A percentile compares a stretch with the other conserved stretches of the same genome.
Conservation (phyloP, 2,888 invertebrate genomes). For the Sphaeridia pumilis region DNA sequence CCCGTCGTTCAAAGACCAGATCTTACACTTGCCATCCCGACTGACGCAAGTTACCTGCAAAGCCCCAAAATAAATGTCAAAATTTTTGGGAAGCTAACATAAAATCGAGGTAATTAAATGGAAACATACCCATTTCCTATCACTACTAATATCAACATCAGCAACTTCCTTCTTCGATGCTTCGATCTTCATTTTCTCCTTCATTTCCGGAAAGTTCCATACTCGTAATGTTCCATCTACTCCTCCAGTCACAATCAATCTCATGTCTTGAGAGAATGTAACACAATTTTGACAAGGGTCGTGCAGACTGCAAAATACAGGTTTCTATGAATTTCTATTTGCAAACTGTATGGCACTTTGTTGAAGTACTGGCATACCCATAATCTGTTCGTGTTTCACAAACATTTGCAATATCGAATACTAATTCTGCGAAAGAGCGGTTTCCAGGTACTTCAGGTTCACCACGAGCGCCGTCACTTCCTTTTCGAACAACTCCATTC, state of each 20-base stretch:
- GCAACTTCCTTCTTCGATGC: conserved; percentile 86
- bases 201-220: conserved; percentile 77
- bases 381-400: conserved; percentile 80
- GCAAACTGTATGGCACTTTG: background rate
- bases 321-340: background rate
- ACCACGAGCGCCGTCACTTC: conserved; percentile 2
- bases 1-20: conserved; percentile 61
- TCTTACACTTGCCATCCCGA: conserved; percentile 68
- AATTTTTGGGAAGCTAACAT: too few species aligned
- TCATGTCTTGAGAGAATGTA: conserved; percentile 60
- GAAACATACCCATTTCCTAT: conserved; percentile 47
- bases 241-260: conserved; percentile 80
- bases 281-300: conserved; percentile 82
- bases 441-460: background rate
- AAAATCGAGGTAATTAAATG: too few species aligned
- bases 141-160: conserved; percentile 80
- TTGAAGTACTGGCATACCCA: conserved; percentile 42
- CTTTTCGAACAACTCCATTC: conserved; percentile 8
- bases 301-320: conserved; percentile 41
- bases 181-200: conserved; percentile 54
- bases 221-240: conserved; percentile 75
- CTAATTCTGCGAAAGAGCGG: conserved; percentile 18
- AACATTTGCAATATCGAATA: conserved; percentile 51
- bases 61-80: conserved; percentile 2
- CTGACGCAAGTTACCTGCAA: conserved; percentile 64